phyloP scores from a whole-genome alignment of 2,888 invertebrate genomes.

The Thera britannica region DNA sequence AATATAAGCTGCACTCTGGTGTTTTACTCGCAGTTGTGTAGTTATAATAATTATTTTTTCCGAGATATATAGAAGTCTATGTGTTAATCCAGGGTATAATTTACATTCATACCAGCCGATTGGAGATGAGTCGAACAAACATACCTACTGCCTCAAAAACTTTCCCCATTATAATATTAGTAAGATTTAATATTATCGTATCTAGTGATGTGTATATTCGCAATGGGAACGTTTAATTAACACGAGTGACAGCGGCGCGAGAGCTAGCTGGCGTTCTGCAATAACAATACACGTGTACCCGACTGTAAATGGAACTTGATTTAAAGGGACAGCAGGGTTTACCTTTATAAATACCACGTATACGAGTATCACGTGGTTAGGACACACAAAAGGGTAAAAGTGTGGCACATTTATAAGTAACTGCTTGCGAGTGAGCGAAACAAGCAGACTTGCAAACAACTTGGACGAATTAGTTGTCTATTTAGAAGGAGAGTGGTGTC shows the following conservation, averaged over 20 bases:
- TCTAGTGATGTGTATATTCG: conserved; percentile 53
- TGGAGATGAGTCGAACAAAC: no score
- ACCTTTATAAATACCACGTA: conserved; percentile 17
- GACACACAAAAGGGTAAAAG: background rate
- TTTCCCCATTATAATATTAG: background rate
- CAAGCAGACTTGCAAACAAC: no score
- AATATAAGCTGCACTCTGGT: no score
- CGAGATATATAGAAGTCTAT: no score
- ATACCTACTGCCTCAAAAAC: no score
- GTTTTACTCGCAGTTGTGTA: no score
- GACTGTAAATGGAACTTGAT: conserved; percentile 58
- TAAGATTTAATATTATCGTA: conserved; percentile 33
- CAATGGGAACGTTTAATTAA: conserved; percentile 78
- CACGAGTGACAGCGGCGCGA: conserved; percentile 78
- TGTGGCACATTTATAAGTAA: background rate
- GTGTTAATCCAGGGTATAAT: no score
- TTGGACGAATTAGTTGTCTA: no score
- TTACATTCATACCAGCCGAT: no score
- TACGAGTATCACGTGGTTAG: background rate
- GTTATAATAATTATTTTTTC: no score
- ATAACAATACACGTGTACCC: conserved; percentile 53
- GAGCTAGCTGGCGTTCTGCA: conserved; percentile 56
- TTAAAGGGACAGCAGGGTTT: conserved; percentile 43
- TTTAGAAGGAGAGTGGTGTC: no score
- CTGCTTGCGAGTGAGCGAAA: no score